phyloP scores from a whole-genome alignment of 1,140 invertebrate genomes.

The Aphaenogaster ashmeadi region DNA sequence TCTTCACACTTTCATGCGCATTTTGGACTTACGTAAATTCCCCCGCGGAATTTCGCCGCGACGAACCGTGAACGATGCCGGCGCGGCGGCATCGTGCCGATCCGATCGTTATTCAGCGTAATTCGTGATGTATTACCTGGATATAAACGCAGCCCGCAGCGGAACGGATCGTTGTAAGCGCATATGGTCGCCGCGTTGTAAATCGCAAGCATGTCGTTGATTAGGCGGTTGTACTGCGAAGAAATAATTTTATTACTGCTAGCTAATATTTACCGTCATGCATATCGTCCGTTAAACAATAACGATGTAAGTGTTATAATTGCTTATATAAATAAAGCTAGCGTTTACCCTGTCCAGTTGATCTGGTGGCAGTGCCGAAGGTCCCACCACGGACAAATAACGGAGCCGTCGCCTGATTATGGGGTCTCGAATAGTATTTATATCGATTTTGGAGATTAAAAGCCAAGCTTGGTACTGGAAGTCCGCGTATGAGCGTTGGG shows the following conservation, averaged over 20 bases:
- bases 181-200: conserved; percentile 96
- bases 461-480: conserved; percentile 93
- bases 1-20: conserved; percentile 71
- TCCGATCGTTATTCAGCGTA: conserved; percentile 63
- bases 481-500: conserved; percentile 93
- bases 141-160: conserved; percentile 93
- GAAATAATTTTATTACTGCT: conserved; percentile 26
- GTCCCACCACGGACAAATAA: conserved; percentile 93
- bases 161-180: conserved; percentile 93
- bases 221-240: conserved; percentile 93
- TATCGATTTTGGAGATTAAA: conserved; percentile 90
- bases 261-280: not conserved
- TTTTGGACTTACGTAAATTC: conserved; percentile 64
- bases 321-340: not conserved
- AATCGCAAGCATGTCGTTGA: conserved; percentile 95
- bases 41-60: conserved; percentile 52
- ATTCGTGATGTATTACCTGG: conserved; percentile 89
- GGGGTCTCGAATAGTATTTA: conserved; percentile 90
- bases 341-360: conserved; percentile 93
- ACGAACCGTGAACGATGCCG: conserved; percentile 56
- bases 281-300: not conserved
- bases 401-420: conserved; percentile 91
- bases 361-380: conserved; percentile 93
- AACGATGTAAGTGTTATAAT: not conserved
- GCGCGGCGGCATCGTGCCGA: conserved; percentile 10